Evolutionary conservation across 2,888 invertebrate genomes (phyloP), one percentile per base, ranked within the genome.

Genomic region (Epistrophe eligans): DNA sequence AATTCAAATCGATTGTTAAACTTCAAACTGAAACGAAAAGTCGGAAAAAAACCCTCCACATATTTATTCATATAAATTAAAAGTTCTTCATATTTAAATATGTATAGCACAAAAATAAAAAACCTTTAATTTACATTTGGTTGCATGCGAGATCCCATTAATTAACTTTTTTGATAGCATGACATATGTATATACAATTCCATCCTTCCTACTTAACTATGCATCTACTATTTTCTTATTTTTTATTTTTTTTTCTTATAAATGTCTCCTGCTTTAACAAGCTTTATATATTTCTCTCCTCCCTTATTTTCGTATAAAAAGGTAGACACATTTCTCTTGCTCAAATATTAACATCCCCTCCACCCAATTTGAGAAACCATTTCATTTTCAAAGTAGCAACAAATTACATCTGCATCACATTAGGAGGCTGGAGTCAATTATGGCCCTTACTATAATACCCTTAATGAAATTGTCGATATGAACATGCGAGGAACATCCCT

Each of bases 401-500:
- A 72, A 40, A 55, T 83, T 48, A 72, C 58, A 64, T 72, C n/a
- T 55, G 77, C 64, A 38, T 57, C 35, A 70, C 19, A 45, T 43
- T 35, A 62, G 67, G 24, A 15, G 55, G 10, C 45, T 19, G 43
- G 76, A 88, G 57, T 55, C 50, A 67, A 52, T 67, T 72, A 58
- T 71, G 43, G 7, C 17, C 43, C 32, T 43, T 77, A 58, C 24
- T 35, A 35, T 9, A 6, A 32, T 4, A 10, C 40, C 43, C 32
- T 10, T 58, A 80, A 45, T 64, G 66, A 48, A 52, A 58, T 66
- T 52, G 64, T 66, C 50, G n/a, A 73, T 32, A 73, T 10, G 24
- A 32, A 19, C 13, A 32, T 45, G 19, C 58, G 15, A 62, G 24
- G 5, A 15, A 62, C 24, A 62, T 48, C 45, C 32, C n/a, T 19